phyloP scores from a whole-genome alignment of 2,113 vertebrate genomes.

The Eurystomus gularis region DNA sequence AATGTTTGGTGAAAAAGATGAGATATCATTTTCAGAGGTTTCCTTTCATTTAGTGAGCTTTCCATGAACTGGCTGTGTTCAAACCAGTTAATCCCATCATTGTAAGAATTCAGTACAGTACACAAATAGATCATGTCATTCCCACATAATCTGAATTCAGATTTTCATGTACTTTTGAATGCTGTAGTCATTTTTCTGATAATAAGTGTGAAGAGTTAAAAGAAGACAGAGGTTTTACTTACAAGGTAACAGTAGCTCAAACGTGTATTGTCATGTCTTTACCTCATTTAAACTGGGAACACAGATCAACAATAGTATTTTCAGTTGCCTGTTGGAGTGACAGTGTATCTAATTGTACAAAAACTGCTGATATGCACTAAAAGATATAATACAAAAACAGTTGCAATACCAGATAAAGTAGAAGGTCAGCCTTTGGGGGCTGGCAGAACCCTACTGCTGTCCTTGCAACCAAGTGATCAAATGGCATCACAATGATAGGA shows the following conservation, averaged over 20 bases:
- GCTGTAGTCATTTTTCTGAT: not conserved
- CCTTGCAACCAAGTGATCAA: not conserved
- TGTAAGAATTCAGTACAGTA: not conserved
- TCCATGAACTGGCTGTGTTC: not conserved
- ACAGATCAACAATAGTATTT: not conserved
- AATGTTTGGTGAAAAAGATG: not conserved
- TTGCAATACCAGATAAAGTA: not conserved
- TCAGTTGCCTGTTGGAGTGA: not conserved
- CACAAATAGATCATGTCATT: not conserved
- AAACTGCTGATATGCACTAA: not conserved
- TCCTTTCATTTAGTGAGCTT: not conserved
- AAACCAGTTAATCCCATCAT: not conserved
- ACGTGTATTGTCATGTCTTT: not conserved
- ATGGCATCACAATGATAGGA: fast-evolving
- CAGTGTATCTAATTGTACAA: slow-evolving; percentile 17
- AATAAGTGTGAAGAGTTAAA: not conserved
- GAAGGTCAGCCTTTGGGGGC: not conserved
- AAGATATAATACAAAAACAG: fast-evolving
- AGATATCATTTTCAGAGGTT: not conserved
- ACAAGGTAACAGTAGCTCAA: not conserved
- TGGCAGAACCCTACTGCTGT: not conserved
- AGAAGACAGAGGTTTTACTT: not conserved
- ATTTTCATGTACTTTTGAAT: not conserved
- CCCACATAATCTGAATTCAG: not conserved
- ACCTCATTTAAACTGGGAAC: not conserved